phyloP scores from a whole-genome alignment of 2,797 vertebrate genomes.

The Eulemur mongoz region DNA sequence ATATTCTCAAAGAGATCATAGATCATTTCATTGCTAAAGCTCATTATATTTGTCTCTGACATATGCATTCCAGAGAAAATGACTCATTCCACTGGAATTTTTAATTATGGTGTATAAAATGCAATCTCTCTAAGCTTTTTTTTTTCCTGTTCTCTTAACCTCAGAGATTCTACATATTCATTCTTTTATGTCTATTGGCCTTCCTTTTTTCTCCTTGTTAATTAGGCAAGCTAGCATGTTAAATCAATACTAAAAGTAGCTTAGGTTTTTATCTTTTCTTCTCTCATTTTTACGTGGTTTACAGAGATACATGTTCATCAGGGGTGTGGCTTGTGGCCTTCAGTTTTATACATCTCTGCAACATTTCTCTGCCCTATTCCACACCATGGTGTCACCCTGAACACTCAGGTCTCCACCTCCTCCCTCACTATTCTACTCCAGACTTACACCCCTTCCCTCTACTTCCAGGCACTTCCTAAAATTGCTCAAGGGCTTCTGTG shows the following conservation, averaged over 20 bases:
- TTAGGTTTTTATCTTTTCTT: not conserved
- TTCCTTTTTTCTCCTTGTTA: not conserved
- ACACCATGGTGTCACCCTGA: rapidly evolving
- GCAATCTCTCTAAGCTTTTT: not conserved
- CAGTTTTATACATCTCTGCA: rapidly evolving
- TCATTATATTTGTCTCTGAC: constrained; percentile 17
- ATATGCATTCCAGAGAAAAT: constrained; percentile 26
- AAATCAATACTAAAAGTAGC: not conserved
- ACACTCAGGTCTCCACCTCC: rapidly evolving
- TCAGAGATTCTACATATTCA: not conserved
- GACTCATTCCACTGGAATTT: not conserved
- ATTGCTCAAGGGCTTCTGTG: not conserved
- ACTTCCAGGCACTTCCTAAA: not conserved
- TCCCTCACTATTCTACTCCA: not conserved
- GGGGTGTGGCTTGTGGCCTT: not conserved
- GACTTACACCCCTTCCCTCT: not conserved
- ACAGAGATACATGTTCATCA: not conserved
- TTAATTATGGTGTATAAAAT: not conserved
- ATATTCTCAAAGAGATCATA: not conserved
- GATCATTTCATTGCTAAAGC: not conserved
- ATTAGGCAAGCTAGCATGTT: not conserved
- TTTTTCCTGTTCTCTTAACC: not conserved
- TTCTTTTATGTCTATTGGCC: not conserved
- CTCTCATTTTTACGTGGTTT: not conserved
- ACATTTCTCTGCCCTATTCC: rapidly evolving